These are phyloP conservation scores for Suncus etruscus DNA, from an alignment of 2,113 vertebrate species.

Conservation along the genomic window DNA sequence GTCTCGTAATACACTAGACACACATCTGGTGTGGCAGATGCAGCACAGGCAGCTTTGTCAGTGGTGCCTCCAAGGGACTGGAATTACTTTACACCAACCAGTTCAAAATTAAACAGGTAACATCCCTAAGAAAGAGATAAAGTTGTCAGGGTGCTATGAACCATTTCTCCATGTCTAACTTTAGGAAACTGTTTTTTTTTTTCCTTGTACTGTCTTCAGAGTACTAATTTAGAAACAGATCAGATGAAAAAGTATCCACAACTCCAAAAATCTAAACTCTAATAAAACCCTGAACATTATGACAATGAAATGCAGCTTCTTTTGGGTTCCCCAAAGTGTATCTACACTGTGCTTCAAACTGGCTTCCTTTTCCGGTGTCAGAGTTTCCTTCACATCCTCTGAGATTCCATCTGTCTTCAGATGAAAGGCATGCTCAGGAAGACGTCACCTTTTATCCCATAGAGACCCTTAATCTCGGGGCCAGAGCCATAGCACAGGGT, in stretches of 20 bases:
- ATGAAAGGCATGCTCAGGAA: neutral
- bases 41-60: neutral
- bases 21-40: neutral
- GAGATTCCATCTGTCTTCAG: neutral
- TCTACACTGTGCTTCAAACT: neutral
- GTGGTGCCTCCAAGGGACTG: neutral
- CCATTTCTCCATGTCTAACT: neutral
- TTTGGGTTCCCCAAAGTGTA: neutral
- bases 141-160: neutral
- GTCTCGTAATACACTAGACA: neutral
- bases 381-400: neutral
- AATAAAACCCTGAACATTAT: neutral
- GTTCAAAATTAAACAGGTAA: neutral
- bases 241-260: neutral
- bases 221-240: neutral
- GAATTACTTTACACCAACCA: neutral
- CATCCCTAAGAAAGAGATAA: neutral
- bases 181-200: neutral
- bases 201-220: neutral
- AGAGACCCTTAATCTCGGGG: neutral
- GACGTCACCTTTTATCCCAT: neutral
- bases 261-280: neutral
- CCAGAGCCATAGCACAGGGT: no score
- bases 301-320: neutral
- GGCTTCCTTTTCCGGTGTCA: neutral